Conservation (phyloP, 2,888 invertebrate species). For the Petrolisthes cinctipes region DNA sequence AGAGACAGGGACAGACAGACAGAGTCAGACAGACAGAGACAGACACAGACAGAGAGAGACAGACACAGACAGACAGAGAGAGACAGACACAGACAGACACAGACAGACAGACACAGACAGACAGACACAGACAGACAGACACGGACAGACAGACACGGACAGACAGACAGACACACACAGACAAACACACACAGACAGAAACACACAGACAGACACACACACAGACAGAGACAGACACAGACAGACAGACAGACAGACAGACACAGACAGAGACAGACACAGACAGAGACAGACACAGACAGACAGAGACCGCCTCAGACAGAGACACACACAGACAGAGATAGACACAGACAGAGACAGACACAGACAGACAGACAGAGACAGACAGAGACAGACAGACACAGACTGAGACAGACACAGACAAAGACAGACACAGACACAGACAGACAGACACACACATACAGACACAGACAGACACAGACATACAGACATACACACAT, state of each 20-base stretch:
- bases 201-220: background rate
- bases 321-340: no score
- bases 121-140: no score
- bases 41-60: background rate
- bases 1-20: background rate
- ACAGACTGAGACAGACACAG: constrained; percentile 15
- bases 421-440: no score
- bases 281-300: background rate
- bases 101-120: background rate
- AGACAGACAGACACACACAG: no score
- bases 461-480: constrained; percentile 7
- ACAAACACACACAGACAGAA: no score
- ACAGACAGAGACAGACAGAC: background rate
- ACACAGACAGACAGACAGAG: background rate
- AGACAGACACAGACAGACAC: background rate
- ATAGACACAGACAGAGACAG: no score
- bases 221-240: background rate
- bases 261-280: background rate
- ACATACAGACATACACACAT: background rate
- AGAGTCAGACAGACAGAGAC: background rate
- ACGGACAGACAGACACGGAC: no score
- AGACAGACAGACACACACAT: constrained; percentile 6
- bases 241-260: background rate
- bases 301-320: background rate
- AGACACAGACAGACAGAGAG: background rate